These are phyloP conservation scores for Mohoua ochrocephala DNA, from an alignment of 2,113 vertebrate species.

Conservation along the genomic window DNA sequence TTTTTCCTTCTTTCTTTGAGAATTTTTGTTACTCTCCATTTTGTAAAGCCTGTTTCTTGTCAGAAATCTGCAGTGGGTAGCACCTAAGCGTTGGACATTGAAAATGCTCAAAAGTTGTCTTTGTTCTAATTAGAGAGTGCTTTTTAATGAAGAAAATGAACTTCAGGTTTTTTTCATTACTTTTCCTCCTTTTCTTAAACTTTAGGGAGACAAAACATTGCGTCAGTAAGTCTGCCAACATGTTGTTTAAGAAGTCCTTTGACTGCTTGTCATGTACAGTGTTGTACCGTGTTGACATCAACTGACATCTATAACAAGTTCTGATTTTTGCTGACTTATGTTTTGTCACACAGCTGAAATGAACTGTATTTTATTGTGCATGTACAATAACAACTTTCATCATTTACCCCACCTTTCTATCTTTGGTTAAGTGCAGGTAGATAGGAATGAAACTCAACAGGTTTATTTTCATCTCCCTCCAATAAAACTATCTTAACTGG, in stretches of 20 bases:
- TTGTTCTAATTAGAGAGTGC: background rate
- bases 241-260: background rate
- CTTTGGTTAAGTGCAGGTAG: background rate
- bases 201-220: background rate
- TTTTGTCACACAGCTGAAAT: background rate
- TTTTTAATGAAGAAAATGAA: background rate
- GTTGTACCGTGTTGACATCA: background rate
- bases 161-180: background rate
- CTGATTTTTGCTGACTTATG: background rate
- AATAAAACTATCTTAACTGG: background rate
- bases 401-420: background rate
- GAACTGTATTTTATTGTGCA: background rate
- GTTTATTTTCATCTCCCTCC: background rate
- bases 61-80: background rate
- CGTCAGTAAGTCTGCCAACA: background rate
- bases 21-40: background rate
- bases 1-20: background rate
- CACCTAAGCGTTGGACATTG: fast-evolving
- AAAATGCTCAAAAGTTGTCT: background rate
- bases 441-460: background rate
- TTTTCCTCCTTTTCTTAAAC: background rate
- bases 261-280: background rate
- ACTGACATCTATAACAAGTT: fast-evolving
- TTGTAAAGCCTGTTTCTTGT: background rate
- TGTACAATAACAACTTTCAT: background rate